Conservation (phyloP, 2,797 vertebrate genomes). For the Labeo calbasu region DNA sequence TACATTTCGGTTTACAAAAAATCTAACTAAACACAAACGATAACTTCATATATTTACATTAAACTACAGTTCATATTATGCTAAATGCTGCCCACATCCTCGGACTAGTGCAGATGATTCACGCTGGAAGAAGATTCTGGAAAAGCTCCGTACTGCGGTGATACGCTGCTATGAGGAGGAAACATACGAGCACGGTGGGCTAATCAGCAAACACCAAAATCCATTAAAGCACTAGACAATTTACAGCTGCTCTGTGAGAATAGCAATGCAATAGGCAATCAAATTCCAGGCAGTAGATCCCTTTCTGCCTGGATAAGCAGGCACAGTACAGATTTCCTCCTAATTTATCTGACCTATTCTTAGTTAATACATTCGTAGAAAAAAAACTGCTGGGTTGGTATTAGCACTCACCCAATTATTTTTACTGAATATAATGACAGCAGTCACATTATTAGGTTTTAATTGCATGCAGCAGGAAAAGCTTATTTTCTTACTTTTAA, state of each 20-base stretch:
- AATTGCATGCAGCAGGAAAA: constrained; percentile 32
- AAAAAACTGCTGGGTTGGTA: constrained; percentile 34
- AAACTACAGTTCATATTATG: not conserved
- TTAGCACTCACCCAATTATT: constrained; percentile 37
- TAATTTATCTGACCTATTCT: constrained; percentile 48
- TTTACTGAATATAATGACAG: constrained; percentile 35
- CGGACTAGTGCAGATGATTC: constrained; percentile 32
- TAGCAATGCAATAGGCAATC: constrained; percentile 43
- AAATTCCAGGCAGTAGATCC: constrained; percentile 34
- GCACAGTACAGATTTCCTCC: constrained; percentile 41
- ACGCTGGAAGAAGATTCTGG: constrained; percentile 45
- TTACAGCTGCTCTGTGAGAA: constrained; percentile 34
- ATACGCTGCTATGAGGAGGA: constrained; percentile 39
- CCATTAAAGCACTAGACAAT: constrained; percentile 38
- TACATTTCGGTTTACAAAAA: not conserved
- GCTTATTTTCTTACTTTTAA: not conserved
- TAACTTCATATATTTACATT: not conserved
- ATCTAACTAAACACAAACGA: not conserved
- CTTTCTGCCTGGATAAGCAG: constrained; percentile 22
- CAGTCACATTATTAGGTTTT: constrained; percentile 37
- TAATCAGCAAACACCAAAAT: constrained; percentile 46
- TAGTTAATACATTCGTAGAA: constrained; percentile 33
- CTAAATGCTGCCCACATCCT: constrained; percentile 24
- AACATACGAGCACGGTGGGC: not conserved
- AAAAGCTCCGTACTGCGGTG: constrained; percentile 37